These are phyloP conservation scores for Epizoanthus fatuus DNA, from an alignment of 92 coral and sea anemone genomes.

Conservation along the genomic window DNA sequence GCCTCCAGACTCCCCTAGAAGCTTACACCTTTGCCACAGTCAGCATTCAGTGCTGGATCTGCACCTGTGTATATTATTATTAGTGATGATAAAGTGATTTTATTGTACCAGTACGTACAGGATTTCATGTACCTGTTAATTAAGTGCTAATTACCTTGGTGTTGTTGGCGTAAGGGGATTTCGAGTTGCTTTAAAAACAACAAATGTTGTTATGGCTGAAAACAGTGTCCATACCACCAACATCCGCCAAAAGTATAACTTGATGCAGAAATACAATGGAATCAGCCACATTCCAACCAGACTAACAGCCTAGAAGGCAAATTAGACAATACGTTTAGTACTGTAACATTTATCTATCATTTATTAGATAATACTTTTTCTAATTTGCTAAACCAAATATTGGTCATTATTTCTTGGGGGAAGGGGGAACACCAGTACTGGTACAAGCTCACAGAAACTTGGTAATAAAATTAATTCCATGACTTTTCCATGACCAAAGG, in stretches of 20 bases:
- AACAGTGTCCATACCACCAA: slow-evolving; percentile 85
- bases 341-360: not conserved
- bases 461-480: too few relatives aligned
- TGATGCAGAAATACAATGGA: slow-evolving; percentile 93
- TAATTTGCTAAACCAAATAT: too few relatives aligned
- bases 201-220: slow-evolving; percentile 86
- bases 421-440: not conserved
- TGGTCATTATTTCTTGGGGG: not conserved
- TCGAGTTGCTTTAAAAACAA: slow-evolving; percentile 95
- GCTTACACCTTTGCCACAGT: too few relatives aligned
- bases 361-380: too few relatives aligned
- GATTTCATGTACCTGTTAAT: not conserved
- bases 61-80: too few relatives aligned
- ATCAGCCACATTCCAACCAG: slow-evolving; percentile 98
- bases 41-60: too few relatives aligned
- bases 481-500: not conserved
- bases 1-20: too few relatives aligned
- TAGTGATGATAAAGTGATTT: too few relatives aligned
- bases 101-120: too few relatives aligned
- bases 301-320: slow-evolving; percentile 83
- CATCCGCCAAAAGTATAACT: slow-evolving; percentile 95
- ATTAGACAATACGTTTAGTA: not conserved
- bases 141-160: slow-evolving; percentile 76
- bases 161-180: slow-evolving; percentile 91
- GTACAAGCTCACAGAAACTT: too few relatives aligned